These are phyloP conservation scores for Heliconius aoede DNA, from an alignment of 2,888 invertebrate genomes.

Conservation along the genomic window DNA sequence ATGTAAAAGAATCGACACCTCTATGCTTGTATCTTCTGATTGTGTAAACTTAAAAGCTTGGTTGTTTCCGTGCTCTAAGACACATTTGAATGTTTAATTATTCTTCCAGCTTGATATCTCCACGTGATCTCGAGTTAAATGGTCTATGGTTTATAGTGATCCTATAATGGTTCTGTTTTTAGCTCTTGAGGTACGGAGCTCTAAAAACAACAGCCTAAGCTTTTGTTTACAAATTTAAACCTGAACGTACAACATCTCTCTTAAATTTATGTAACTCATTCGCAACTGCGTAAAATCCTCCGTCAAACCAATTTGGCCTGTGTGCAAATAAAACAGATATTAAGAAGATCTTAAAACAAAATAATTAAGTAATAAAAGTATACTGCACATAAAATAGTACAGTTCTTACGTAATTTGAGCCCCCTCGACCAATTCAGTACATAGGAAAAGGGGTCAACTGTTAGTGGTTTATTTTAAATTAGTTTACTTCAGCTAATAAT, in stretches of 20 bases:
- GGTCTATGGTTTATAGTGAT: too few relatives aligned
- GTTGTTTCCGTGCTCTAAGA: too few relatives aligned
- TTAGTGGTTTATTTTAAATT: constrained; percentile 8
- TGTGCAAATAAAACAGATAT: constrained; percentile 14
- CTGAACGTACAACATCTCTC: not conserved
- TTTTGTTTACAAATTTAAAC: too few relatives aligned
- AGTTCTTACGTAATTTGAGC: not conserved
- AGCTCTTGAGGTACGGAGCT: too few relatives aligned
- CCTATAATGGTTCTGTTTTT: too few relatives aligned
- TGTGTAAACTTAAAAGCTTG: too few relatives aligned
- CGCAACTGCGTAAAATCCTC: not conserved
- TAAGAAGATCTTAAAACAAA: constrained; percentile 14
- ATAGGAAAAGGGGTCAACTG: not conserved
- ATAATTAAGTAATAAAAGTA: constrained; percentile 24
- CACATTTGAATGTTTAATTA: too few relatives aligned
- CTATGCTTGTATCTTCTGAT: too few relatives aligned
- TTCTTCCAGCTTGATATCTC: too few relatives aligned
- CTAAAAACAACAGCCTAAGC: too few relatives aligned
- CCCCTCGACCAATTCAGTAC: not conserved
- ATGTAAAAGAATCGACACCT: too few relatives aligned
- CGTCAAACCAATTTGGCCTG: not conserved
- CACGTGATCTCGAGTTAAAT: too few relatives aligned
- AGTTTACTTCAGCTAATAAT: constrained; percentile 13
- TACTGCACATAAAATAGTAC: constrained; percentile 5
- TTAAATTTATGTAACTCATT: not conserved